Percentiles rank a stretch among this genome's conserved stretches.
Evolutionary conservation across 2,888 invertebrate genomes (phyloP).

Genomic region (Brachycybe producta): DNA sequence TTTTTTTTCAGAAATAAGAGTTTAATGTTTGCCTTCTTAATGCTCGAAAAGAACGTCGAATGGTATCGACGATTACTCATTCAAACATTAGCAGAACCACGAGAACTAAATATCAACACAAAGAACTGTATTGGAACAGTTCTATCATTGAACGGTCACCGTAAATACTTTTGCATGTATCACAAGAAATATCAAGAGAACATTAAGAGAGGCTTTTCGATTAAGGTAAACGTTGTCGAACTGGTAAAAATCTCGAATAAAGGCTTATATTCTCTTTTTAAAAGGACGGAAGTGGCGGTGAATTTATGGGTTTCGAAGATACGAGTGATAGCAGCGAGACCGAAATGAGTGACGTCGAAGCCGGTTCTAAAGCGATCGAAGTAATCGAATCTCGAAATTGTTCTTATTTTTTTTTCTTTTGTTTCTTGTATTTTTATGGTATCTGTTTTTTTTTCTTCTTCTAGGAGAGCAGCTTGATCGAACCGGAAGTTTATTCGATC

Average conservation of each 20-base stretch:
- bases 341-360: conserved; percentile 36
- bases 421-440: neutral
- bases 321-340: conserved; percentile 40
- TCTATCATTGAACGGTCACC: conserved; percentile 84
- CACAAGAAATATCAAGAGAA: conserved; percentile 84
- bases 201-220: conserved; percentile 3
- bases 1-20: conserved; percentile 69
- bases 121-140: conserved; percentile 95
- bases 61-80: conserved; percentile 89
- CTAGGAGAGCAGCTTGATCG: conserved; percentile 30
- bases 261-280: neutral
- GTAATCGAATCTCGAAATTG: conserved; percentile 1
- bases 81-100: conserved; percentile 66
- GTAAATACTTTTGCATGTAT: conserved; percentile 97
- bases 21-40: conserved; percentile 83
- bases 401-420: neutral
- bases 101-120: conserved; percentile 79
- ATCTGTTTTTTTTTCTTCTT: neutral
- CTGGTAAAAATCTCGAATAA: neutral
- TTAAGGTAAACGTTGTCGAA: neutral
- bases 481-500: conserved; percentile 43
- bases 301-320: conserved; percentile 71
- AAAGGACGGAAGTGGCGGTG: conserved; percentile 40
- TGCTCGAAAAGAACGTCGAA: conserved; percentile 76
- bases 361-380: conserved; percentile 26